These are phyloP conservation scores for Rana temporaria DNA, from an alignment of 2,113 vertebrate genomes.

Conservation along the genomic window DNA sequence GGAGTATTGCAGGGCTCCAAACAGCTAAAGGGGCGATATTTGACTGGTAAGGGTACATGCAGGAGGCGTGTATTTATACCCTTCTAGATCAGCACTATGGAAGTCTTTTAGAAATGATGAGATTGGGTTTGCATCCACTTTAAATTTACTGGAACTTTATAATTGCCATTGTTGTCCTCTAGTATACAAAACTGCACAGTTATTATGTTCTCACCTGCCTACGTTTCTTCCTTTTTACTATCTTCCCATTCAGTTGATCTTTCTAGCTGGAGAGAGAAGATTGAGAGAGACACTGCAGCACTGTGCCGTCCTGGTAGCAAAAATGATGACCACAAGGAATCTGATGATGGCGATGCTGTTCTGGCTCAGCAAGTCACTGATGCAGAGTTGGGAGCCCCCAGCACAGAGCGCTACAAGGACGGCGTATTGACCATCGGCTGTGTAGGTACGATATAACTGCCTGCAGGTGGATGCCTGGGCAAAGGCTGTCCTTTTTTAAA, in stretches of 20 bases:
- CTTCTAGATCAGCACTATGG: no score
- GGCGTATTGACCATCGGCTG: conserved; percentile 89
- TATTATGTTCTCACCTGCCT: not conserved
- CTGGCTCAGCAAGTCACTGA: conserved; percentile 83
- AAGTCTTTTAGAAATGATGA: no score
- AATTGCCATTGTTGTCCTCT: no score
- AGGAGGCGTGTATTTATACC: no score
- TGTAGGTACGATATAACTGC: conserved; percentile 72
- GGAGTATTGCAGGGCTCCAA: no score
- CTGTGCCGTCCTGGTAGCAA: conserved; percentile 50
- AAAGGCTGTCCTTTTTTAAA: no score
- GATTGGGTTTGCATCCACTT: no score
- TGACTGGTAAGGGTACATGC: no score
- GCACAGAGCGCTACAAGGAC: conserved; percentile 85
- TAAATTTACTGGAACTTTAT: no score
- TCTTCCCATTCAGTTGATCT: conserved; percentile 79
- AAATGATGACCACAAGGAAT: conserved; percentile 70
- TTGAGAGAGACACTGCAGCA: conserved; percentile 77
- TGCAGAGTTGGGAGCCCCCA: conserved; percentile 71
- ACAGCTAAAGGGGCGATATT: no score
- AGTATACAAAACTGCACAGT: no score
- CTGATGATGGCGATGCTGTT: conserved; percentile 72
- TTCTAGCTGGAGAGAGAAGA: conserved; percentile 89
- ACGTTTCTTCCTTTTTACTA: not conserved
- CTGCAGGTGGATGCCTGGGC: no score